Conservation (phyloP, 2,888 invertebrate species). For the Pachycephus smyrnensis region DNA sequence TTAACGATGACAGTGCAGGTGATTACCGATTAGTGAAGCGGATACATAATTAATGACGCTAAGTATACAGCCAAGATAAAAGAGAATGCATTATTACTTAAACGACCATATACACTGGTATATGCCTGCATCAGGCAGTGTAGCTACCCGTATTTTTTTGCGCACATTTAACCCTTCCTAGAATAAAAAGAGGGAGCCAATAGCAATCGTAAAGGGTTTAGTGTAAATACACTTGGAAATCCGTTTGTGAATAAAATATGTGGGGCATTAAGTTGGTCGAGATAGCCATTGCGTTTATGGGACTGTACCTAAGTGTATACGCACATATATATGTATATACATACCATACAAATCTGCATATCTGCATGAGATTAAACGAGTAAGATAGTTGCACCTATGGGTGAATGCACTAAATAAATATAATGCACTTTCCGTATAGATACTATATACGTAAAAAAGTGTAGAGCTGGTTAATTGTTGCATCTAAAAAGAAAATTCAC, state of each 20-base stretch:
- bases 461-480: background rate
- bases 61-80: constrained; percentile 26
- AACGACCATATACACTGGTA: background rate
- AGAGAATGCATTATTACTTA: constrained; percentile 27
- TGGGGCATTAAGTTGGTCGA: background rate
- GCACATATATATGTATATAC: background rate
- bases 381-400: background rate
- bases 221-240: background rate
- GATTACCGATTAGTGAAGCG: constrained; percentile 35
- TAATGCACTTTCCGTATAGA: background rate
- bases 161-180: background rate
- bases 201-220: background rate
- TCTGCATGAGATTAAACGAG: background rate
- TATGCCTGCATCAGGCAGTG: background rate
- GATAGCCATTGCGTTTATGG: background rate
- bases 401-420: background rate
- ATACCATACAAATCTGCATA: background rate
- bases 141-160: background rate
- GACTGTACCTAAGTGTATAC: background rate
- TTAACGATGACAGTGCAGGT: constrained; percentile 14
- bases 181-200: background rate
- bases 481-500: background rate
- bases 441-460: background rate
- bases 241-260: background rate
- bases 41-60: constrained; percentile 35